Percentiles rank a stretch among this genome's conserved stretches.
phyloP scores from a whole-genome alignment of 1,140 invertebrate genomes.

The Trichogramma pretiosum region DNA sequence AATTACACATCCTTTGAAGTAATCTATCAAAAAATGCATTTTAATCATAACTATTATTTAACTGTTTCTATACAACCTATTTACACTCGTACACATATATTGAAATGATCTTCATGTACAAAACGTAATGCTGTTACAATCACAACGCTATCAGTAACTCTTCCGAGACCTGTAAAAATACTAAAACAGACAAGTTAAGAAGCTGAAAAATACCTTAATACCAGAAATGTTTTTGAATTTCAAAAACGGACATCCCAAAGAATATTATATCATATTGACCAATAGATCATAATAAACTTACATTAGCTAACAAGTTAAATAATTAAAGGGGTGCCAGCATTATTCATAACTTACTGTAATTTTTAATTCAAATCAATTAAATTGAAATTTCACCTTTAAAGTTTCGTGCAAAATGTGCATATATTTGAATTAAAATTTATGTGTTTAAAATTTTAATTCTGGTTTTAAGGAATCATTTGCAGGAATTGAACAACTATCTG shows the following conservation, averaged over 20 bases:
- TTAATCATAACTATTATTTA: not conserved
- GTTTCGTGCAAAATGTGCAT: not conserved
- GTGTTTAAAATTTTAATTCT: too few relatives aligned
- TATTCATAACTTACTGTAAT: constrained; percentile 7
- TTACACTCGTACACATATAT: not conserved
- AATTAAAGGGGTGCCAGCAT: constrained; percentile 18
- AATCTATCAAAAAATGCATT: constrained; percentile 9
- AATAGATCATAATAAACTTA: too few relatives aligned
- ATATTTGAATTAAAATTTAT: constrained; percentile 5
- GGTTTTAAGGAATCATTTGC: constrained; percentile 24
- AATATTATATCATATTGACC: too few relatives aligned
- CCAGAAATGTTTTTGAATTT: constrained; percentile 19
- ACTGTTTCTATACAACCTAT: constrained; percentile 3
- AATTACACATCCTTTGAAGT: too few relatives aligned
- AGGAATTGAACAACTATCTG: constrained; percentile 18
- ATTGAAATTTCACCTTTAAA: constrained; percentile 10
- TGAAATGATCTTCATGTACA: not conserved
- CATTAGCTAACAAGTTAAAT: too few relatives aligned
- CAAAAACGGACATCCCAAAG: constrained; percentile 10
- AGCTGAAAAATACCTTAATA: constrained; percentile 16
- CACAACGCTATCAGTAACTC: constrained; percentile 21
- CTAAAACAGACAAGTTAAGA: constrained; percentile 13
- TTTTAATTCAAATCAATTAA: constrained; percentile 7
- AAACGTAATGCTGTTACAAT: too few relatives aligned
- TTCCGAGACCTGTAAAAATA: constrained; percentile 24